These are phyloP conservation scores for Aspiorhynchus laticeps DNA, from an alignment of 2,113 vertebrate species.

Conservation along the genomic window DNA sequence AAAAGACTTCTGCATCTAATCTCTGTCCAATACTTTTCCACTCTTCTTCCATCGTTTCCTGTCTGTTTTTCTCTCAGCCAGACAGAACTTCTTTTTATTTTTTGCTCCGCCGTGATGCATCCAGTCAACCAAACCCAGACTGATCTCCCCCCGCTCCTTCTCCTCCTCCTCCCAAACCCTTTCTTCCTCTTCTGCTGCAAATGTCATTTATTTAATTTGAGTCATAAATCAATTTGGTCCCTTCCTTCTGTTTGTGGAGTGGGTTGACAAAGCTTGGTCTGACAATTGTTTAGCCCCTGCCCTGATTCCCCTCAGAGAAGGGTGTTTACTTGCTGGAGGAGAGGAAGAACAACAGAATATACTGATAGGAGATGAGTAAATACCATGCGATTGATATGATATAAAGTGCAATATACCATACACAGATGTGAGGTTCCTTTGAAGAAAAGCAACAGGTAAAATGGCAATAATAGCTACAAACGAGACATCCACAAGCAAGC, in stretches of 20 bases:
- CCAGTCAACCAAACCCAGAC: constrained; percentile 39
- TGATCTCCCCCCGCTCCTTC: neutral
- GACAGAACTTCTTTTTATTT: constrained; percentile 29
- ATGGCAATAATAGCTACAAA: constrained; percentile 4
- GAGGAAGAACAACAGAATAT: constrained; percentile 2
- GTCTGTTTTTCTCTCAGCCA: constrained; percentile 48
- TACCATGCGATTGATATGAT: neutral
- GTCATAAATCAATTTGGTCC: constrained; percentile 51
- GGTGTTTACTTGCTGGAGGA: neutral
- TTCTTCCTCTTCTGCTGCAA: constrained; percentile 51
- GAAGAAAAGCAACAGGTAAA: neutral
- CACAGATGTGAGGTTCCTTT: neutral
- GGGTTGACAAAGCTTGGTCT: constrained; percentile 24
- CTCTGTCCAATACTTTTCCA: neutral
- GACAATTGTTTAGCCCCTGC: constrained; percentile 46
- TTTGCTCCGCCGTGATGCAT: constrained; percentile 39
- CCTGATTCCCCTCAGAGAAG: constrained; percentile 9
- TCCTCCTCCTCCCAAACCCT: neutral
- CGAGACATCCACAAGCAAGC: constrained; percentile 5
- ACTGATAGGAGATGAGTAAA: constrained; percentile 21
- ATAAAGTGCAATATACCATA: neutral
- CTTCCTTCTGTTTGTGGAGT: constrained; percentile 18
- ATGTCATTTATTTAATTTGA: constrained; percentile 55
- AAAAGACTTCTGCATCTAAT: constrained; percentile 29
- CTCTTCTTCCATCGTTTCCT: constrained; percentile 3